Base-by-base conservation (phyloP, 1,140 invertebrate species). In the Planococcus citri region DNA sequence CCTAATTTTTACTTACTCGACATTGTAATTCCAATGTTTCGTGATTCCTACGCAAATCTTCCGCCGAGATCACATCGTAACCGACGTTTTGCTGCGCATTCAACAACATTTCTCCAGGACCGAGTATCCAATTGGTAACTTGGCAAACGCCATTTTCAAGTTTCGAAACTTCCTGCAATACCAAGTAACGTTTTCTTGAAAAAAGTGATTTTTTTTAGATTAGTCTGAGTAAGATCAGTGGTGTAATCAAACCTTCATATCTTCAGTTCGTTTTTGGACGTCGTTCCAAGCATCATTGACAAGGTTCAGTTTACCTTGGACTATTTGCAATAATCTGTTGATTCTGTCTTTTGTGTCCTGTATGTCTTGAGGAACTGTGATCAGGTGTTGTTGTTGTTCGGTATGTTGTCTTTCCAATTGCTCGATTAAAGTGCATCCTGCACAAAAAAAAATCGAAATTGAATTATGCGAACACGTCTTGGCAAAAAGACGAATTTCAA, bases 81-180 rank as follows among this genome's bases (percentile, higher is more conserved):
- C 89, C 89, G 29, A 92, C 88, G 75, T 84, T 85, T 70, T 82
- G 82, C 72, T 88, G 85, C 0, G 83, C 83, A 71, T 86, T 86
- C 17, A 90, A 77, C 76, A 89, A 80, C 70, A 83, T 83, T 75
- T 90, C 88, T 0, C 87, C 89, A 67, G 86, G 84, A 57, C 87
- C 86, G 20, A 90, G 76, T 68, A 91, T 88, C 89, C 88, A 91
- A 73, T 88, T 86, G 9, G 86, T 87, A 17, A 91, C 88, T 75
- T 80, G 80, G 29, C 81, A 79, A 69, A 88, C 83, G 41, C 85
- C 84, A 74, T 85, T 81, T 73, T 86, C 86, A 1, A 88, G 75
- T 10, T 79, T 78, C 51, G 79, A 77, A 68, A 87, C 80, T 74
- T 87, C 84, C 76, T 76, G 72, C 2, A 41, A 72, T 27, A 27